phyloP scores from a whole-genome alignment of 2,888 invertebrate genomes.

The Diaperis boleti region DNA sequence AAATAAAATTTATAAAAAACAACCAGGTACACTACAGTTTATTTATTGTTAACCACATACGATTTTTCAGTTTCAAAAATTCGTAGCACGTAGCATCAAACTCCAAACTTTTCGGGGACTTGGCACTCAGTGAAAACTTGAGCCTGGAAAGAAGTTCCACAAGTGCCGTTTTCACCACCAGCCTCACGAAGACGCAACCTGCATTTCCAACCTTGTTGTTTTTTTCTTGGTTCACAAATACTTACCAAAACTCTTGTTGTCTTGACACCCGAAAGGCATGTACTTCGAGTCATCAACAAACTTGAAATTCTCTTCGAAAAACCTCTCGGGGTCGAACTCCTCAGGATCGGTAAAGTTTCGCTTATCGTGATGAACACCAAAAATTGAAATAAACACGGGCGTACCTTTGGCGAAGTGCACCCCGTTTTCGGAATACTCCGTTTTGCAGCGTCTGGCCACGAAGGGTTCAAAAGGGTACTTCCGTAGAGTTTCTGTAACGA shows the following conservation, averaged over 20 bases:
- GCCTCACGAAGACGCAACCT: background rate
- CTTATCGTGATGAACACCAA: conserved; percentile 51
- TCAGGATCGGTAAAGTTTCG: conserved; percentile 50
- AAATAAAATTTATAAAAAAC: too few relatives aligned
- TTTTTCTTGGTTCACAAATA: conserved; percentile 9
- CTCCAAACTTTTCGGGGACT: background rate
- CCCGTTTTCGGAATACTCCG: conserved; percentile 30
- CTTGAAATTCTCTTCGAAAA: conserved; percentile 46
- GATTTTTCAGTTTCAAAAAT: background rate
- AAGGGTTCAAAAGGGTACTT: conserved; percentile 52
- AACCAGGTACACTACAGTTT: background rate
- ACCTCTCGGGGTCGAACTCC: conserved; percentile 52
- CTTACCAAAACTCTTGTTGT: conserved; percentile 19
- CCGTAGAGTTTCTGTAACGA: conserved; percentile 51
- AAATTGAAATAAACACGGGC: conserved; percentile 47
- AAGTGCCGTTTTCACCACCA: background rate
- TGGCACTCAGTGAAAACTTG: background rate
- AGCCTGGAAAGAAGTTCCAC: background rate
- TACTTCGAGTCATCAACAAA: conserved; percentile 41
- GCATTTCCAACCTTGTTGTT: too few relatives aligned
- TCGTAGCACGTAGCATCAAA: background rate
- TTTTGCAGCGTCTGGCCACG: conserved; percentile 39
- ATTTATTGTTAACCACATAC: background rate
- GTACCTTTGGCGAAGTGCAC: conserved; percentile 41
- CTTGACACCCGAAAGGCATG: conserved; percentile 48